phyloP scores from a whole-genome alignment of 2,888 invertebrate species.

The Cheilosia vernalis region DNA sequence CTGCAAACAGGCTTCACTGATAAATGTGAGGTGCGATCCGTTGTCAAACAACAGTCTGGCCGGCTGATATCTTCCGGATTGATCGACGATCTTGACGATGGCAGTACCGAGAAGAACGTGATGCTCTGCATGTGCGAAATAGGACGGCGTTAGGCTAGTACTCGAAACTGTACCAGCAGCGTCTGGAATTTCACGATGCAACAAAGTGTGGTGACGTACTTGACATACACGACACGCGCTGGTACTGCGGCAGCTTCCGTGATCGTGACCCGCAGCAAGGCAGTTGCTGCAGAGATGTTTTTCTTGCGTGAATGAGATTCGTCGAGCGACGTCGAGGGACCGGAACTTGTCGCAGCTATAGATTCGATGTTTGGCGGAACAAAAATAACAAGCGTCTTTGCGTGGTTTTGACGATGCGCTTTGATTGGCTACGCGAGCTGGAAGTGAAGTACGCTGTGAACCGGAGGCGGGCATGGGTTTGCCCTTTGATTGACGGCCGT shows the following conservation, averaged over 20 bases:
- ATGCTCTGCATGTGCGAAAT: background rate
- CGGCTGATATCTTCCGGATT: conserved; percentile 14
- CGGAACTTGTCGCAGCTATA: conserved; percentile 31
- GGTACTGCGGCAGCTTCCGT: background rate
- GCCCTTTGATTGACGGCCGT: background rate
- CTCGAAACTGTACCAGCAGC: background rate
- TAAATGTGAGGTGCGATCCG: background rate
- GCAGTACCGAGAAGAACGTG: conserved; percentile 29
- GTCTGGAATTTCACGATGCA: background rate
- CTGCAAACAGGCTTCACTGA: background rate
- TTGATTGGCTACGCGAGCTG: background rate
- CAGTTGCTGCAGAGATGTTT: conserved; percentile 12
- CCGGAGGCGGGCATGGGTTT: background rate
- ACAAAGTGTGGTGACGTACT: conserved; percentile 13
- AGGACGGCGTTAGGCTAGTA: background rate
- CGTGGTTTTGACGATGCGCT: background rate
- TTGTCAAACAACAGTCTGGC: background rate
- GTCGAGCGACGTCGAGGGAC: conserved; percentile 2
- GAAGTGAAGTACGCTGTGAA: background rate
- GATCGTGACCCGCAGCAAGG: background rate
- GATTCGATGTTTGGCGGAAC: conserved; percentile 22
- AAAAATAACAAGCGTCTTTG: background rate
- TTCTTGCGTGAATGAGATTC: conserved; percentile 1
- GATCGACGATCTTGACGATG: conserved; percentile 25
- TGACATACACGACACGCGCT: conserved; percentile 10